Percentiles rank a stretch among this genome's conserved stretches.
phyloP scores from a whole-genome alignment of 2,113 vertebrate genomes.

The Cheirogaleus medius region DNA sequence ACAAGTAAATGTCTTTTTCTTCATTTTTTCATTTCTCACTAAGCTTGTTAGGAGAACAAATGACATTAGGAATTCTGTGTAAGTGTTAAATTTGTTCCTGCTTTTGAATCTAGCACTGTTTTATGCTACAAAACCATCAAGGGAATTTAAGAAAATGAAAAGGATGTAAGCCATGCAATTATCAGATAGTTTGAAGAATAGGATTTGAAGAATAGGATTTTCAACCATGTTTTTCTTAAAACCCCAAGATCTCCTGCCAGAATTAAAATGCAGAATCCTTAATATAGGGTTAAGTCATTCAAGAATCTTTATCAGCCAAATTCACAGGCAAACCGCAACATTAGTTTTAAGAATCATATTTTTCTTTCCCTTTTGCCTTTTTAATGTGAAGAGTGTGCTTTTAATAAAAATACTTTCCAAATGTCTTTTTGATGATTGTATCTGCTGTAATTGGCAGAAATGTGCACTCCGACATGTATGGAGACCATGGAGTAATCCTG shows the following conservation, averaged over 20 bases:
- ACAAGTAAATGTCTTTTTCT: conserved; percentile 33
- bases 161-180: background rate
- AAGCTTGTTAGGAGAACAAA: conserved; percentile 59
- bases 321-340: background rate
- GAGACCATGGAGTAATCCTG: background rate
- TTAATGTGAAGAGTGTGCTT: background rate
- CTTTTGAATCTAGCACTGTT: conserved; percentile 39
- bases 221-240: conserved; percentile 18
- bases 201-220: conserved; percentile 28
- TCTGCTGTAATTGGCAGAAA: background rate
- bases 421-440: background rate
- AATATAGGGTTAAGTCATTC: background rate
- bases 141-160: conserved; percentile 35
- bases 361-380: conserved; percentile 21
- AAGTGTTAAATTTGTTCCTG: conserved; percentile 33
- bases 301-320: background rate
- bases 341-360: background rate
- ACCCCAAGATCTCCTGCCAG: background rate
- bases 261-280: background rate
- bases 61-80: conserved; percentile 44
- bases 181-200: conserved; percentile 25
- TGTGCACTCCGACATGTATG: background rate
- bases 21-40: conserved; percentile 57
- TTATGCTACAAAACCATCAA: conserved; percentile 17
- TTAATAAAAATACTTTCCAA: background rate